These are phyloP conservation scores for Tonatia bakeri DNA, from an alignment of 2,113 vertebrate genomes.

Conservation along the genomic window DNA sequence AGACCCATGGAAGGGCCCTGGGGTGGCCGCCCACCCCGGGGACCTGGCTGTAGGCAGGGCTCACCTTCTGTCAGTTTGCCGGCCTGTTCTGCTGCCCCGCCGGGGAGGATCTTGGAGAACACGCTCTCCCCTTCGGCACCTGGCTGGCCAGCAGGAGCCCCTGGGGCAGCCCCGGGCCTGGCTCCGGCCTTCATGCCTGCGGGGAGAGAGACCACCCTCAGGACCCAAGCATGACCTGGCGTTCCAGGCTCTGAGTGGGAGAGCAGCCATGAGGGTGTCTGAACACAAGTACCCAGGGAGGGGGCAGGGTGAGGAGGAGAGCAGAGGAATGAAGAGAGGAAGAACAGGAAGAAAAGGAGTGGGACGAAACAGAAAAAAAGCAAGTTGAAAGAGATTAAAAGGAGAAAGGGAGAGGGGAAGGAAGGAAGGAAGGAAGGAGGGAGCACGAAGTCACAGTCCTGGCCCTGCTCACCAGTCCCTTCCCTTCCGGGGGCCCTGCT, in stretches of 20 bases:
- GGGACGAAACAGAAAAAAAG: not conserved
- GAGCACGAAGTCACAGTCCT: not conserved
- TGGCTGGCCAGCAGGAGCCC: conserved; percentile 81
- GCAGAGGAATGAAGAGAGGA: not conserved
- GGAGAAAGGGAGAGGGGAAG: not conserved
- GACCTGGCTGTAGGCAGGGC: not conserved
- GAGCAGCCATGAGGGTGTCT: not conserved
- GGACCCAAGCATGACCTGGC: not conserved
- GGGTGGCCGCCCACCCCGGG: accelerated
- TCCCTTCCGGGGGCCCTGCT: not conserved
- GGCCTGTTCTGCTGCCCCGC: conserved; percentile 96
- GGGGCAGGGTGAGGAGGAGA: not conserved
- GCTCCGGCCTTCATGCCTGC: conserved; percentile 86
- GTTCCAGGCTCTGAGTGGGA: not conserved
- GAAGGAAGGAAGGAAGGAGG: not conserved
- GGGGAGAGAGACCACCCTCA: not conserved
- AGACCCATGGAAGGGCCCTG: not conserved
- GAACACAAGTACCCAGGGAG: not conserved
- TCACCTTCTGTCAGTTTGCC: conserved; percentile 98
- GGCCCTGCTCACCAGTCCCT: not conserved
- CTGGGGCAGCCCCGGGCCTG: conserved; percentile 75
- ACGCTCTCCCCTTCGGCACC: conserved; percentile 91
- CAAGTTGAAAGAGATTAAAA: not conserved
- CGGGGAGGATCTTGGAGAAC: conserved; percentile 95
- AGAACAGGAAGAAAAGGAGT: not conserved